phyloP scores from a whole-genome alignment of 2,888 invertebrate genomes.

The Eupeodes latifasciatus region DNA sequence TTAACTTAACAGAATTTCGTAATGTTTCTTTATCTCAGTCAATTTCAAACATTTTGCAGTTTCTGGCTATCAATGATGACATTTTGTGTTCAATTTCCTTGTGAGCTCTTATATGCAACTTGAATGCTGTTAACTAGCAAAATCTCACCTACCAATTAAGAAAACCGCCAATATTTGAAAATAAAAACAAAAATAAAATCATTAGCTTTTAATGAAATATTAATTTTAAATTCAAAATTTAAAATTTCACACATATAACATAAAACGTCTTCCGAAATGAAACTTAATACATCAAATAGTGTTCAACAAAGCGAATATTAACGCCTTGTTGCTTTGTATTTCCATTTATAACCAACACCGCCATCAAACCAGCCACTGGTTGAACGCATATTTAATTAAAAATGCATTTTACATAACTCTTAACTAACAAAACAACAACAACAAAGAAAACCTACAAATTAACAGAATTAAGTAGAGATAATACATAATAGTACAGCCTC shows the following conservation, averaged over 20 bases:
- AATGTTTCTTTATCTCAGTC: too few relatives aligned
- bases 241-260: not conserved
- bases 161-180: too few relatives aligned
- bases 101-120: too few relatives aligned
- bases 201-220: too few relatives aligned
- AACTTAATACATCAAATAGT: not conserved
- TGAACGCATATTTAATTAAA: conserved; percentile 40
- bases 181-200: too few relatives aligned
- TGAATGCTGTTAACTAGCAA: too few relatives aligned
- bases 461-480: conserved; percentile 34
- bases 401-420: conserved; percentile 45
- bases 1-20: too few relatives aligned
- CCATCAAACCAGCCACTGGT: not conserved
- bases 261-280: not conserved
- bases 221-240: not conserved
- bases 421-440: conserved; percentile 13
- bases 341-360: not conserved
- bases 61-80: too few relatives aligned
- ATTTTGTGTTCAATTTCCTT: too few relatives aligned
- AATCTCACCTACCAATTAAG: too few relatives aligned
- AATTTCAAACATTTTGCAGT: too few relatives aligned
- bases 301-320: conserved; percentile 28
- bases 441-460: conserved; percentile 30
- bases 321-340: conserved; percentile 22
- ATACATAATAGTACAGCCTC: conserved; percentile 11